Percentiles rank a stretch among this genome's conserved stretches.
phyloP scores from a whole-genome alignment of 1,140 invertebrate species.

The Gonatopus flavifemur region DNA sequence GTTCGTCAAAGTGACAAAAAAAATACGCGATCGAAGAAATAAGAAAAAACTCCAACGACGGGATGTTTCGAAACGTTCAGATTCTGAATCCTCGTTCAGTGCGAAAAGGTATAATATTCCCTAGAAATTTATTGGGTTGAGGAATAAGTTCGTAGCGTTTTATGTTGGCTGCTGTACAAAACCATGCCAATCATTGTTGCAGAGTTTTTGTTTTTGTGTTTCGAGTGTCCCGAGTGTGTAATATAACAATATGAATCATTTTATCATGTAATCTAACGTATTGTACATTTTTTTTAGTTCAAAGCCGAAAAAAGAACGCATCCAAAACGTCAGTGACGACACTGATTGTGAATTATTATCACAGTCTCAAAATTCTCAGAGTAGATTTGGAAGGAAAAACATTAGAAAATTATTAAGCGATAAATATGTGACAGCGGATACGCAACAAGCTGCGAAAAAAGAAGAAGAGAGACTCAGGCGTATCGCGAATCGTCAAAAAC shows the following conservation, averaged over 20 bases:
- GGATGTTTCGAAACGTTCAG: slow-evolving; percentile 33
- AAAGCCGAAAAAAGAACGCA: slow-evolving; percentile 47
- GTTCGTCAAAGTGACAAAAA: background rate
- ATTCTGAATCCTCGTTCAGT: slow-evolving; percentile 30
- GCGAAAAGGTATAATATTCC: slow-evolving; percentile 40
- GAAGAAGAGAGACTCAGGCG: slow-evolving; percentile 87
- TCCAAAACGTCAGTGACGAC: slow-evolving; percentile 43
- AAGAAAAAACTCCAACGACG: slow-evolving; percentile 27
- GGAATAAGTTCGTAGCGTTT: too few species aligned
- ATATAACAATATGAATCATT: too few species aligned
- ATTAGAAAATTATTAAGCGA: slow-evolving; percentile 82
- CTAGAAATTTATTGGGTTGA: too few species aligned
- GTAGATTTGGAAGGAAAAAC: slow-evolving; percentile 71
- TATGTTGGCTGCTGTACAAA: too few species aligned
- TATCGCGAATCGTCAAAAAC: slow-evolving; percentile 82
- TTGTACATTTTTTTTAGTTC: slow-evolving; percentile 28
- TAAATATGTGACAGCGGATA: slow-evolving; percentile 76
- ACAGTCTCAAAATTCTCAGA: slow-evolving; percentile 38
- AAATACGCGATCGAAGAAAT: slow-evolving; percentile 13
- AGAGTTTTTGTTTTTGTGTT: too few species aligned
- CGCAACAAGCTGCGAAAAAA: slow-evolving; percentile 83
- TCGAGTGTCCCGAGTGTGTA: too few species aligned
- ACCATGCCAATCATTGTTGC: too few species aligned
- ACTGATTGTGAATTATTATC: slow-evolving; percentile 23
- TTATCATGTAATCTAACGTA: too few species aligned